These are phyloP conservation scores for Silurus asotus DNA, from an alignment of 2,113 vertebrate genomes.

Conservation along the genomic window DNA sequence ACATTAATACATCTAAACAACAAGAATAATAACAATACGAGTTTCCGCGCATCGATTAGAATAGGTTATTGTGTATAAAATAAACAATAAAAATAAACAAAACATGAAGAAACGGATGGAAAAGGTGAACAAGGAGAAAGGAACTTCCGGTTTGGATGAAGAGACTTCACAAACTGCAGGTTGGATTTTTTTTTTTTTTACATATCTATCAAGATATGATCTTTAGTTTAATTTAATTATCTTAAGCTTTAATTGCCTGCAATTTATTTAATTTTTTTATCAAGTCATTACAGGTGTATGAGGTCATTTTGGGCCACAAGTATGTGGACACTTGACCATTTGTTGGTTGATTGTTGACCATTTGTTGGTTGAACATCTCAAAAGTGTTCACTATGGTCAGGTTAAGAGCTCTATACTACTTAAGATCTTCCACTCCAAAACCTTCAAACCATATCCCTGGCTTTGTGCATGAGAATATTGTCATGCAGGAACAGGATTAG, in stretches of 20 bases:
- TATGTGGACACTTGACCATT: neutral
- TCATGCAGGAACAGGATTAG: no score
- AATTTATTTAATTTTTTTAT: no score
- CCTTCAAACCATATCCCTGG: no score
- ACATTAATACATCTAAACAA: neutral
- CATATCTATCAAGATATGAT: neutral
- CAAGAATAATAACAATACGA: neutral
- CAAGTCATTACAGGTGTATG: neutral
- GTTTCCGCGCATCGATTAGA: neutral
- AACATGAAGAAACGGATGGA: slow-evolving; percentile 56
- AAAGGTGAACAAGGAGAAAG: slow-evolving; percentile 55
- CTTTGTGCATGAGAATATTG: no score
- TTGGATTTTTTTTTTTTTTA: slow-evolving; percentile 25
- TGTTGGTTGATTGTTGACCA: no score
- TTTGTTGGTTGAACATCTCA: no score
- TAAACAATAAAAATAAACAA: slow-evolving; percentile 39
- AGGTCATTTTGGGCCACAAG: neutral
- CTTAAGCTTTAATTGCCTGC: neutral
- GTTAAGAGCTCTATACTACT: no score
- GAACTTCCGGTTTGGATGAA: slow-evolving; percentile 48
- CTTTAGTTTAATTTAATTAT: neutral
- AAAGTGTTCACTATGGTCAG: no score
- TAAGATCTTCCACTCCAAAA: no score
- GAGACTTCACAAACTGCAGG: slow-evolving; percentile 55
- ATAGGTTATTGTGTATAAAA: neutral